Evolutionary conservation across 1,140 invertebrate species (phyloP).

Genomic region (Halictus rubicundus): DNA sequence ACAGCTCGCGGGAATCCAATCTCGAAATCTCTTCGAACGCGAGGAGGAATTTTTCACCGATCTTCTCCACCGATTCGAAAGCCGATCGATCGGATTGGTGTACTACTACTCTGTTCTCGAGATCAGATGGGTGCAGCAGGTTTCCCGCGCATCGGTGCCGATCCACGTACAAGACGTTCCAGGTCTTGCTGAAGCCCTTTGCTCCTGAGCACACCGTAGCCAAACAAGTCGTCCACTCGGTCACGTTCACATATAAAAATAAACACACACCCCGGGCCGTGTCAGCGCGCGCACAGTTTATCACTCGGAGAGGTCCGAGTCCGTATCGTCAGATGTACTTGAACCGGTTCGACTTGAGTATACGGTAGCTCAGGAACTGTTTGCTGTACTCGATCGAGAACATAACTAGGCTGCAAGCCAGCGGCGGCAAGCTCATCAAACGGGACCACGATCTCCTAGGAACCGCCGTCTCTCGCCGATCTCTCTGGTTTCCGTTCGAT

Average conservation of each 20-base stretch:
- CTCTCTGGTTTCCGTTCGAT: not conserved
- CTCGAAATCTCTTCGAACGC: too few species aligned
- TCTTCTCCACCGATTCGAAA: too few species aligned
- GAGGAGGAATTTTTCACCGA: not conserved
- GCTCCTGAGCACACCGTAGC: conserved; percentile 52
- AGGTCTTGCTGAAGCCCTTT: conserved; percentile 66
- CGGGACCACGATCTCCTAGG: not conserved
- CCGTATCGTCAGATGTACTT: conserved; percentile 81
- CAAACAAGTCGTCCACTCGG: conserved; percentile 49
- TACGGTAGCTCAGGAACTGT: conserved; percentile 80
- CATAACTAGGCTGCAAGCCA: conserved; percentile 73
- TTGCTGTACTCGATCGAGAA: conserved; percentile 81
- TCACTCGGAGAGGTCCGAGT: conserved; percentile 75
- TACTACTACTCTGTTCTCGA: too few species aligned
- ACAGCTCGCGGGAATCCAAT: too few species aligned
- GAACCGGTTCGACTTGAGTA: conserved; percentile 80
- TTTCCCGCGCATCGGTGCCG: conserved; percentile 28
- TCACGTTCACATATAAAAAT: conserved; percentile 31
- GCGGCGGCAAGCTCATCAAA: conserved; percentile 43
- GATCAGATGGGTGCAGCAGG: not conserved
- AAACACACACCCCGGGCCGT: conserved; percentile 35
- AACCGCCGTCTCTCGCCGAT: not conserved
- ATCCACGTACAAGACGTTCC: conserved; percentile 75
- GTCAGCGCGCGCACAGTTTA: conserved; percentile 53
- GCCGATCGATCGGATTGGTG: too few species aligned